Base-by-base conservation (phyloP, 2,113 vertebrate species). In the Anolis carolinensis region DNA sequence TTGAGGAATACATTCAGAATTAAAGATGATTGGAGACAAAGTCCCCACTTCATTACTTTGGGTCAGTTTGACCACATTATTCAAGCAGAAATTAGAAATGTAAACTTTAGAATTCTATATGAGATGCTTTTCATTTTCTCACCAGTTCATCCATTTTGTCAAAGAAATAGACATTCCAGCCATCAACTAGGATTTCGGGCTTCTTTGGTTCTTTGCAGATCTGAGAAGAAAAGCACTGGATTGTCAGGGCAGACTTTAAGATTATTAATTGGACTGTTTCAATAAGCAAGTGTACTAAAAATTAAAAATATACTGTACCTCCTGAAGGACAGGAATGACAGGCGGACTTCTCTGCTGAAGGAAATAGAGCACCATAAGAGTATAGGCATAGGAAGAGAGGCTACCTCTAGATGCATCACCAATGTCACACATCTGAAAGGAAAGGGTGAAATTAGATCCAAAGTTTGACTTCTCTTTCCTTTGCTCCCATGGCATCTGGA, bases 351-450 rank as follows among this genome's bases (percentile, higher is more conserved):
- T 97, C 91, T 98, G 98, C 83, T 99, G 98, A 55, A 99, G 97
- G 90, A 97, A 99, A 95, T 97, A 99, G 7, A 99, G 97, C 95
- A 98, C 98, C 98, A 99, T 98, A 87, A 99, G 97, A n/a, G 98
- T 99, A 93, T 98, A 99, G 0, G 98, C 98, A 0, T 99, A 99
- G 79, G 98, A 99, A 0, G 98, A 99, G 32, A 99, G 96, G 91
- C 98, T 99, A 86, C 98, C 98, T 90, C 98, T 96, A 14, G 98
- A 99, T 16, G 98, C 98, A 77, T 99, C 98, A 27, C 98, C 98
- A 62, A 99, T 99, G 83, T 99, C 98, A 81, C 98, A 99, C 92
- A 98, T 97, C 98, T 99, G 89, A 71, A 92, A 90, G 83, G 85
- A 86, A 73, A 48, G 80, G 73, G 75, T 65, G 0, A 89, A 13